These are phyloP conservation scores for Phylloscopus whistleri DNA, from an alignment of 2,113 vertebrate species.

Conservation along the genomic window DNA sequence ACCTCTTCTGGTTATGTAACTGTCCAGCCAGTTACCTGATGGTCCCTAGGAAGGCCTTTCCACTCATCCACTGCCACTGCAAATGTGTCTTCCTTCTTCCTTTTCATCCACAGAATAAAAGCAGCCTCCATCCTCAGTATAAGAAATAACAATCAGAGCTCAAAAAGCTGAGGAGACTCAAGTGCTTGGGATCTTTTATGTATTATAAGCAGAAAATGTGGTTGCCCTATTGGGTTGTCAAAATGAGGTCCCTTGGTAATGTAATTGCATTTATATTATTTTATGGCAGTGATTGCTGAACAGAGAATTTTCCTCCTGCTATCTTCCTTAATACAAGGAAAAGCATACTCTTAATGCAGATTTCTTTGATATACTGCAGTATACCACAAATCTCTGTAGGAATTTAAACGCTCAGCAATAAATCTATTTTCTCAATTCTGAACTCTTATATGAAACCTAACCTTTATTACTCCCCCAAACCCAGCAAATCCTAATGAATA, in stretches of 20 bases:
- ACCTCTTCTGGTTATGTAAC: neutral
- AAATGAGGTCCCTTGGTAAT: neutral
- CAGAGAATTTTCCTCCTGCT: neutral
- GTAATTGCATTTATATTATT: neutral
- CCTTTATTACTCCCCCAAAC: neutral
- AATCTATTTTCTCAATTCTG: neutral
- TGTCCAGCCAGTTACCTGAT: neutral
- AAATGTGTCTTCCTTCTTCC: neutral
- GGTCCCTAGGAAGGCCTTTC: neutral
- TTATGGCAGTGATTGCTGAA: constrained; percentile 5
- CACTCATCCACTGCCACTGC: neutral
- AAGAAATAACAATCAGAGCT: neutral
- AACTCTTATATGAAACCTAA: neutral
- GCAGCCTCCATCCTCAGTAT: neutral
- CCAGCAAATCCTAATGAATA: neutral
- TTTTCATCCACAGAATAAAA: neutral
- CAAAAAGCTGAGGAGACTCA: neutral
- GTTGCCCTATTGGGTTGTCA: neutral
- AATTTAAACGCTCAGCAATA: neutral
- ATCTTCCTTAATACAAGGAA: neutral
- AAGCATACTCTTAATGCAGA: neutral
- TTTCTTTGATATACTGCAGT: constrained; percentile 11
- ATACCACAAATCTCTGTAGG: neutral
- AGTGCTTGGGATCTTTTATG: neutral
- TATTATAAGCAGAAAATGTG: neutral